These are phyloP conservation scores for Pseudomyrmex cubaensis DNA, from an alignment of 1,140 invertebrate species.

Conservation along the genomic window DNA sequence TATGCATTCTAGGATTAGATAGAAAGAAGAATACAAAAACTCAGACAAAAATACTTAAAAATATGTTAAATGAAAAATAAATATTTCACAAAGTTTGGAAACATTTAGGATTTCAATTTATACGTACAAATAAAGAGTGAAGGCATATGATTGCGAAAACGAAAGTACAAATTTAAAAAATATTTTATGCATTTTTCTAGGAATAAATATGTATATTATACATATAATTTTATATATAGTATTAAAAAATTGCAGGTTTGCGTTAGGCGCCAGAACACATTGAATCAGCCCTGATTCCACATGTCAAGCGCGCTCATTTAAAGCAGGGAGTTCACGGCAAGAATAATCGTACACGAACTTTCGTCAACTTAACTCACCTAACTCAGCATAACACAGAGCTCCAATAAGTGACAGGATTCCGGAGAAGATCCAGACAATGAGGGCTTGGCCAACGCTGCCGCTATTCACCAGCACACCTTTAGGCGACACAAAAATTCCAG, in stretches of 20 bases:
- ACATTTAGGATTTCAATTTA: too few species aligned
- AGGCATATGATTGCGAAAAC: too few species aligned
- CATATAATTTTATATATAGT: too few species aligned
- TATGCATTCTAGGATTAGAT: too few species aligned
- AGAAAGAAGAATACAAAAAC: too few species aligned
- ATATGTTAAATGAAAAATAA: too few species aligned
- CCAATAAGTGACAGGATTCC: constrained; percentile 95
- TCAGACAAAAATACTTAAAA: too few species aligned
- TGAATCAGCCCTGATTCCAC: not conserved
- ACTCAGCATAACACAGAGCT: constrained; percentile 97
- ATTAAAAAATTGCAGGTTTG: not conserved
- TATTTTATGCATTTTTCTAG: too few species aligned
- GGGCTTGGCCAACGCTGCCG: constrained; percentile 93
- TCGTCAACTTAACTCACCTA: constrained; percentile 86
- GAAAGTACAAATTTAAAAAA: too few species aligned
- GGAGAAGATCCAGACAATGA: constrained; percentile 95
- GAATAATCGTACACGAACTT: not conserved
- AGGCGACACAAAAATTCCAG: constrained; percentile 98
- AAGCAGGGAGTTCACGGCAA: not conserved
- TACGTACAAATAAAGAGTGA: too few species aligned
- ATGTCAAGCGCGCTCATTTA: constrained; percentile 9
- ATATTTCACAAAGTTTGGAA: too few species aligned
- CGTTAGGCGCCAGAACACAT: not conserved
- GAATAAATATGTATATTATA: too few species aligned
- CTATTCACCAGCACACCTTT: constrained; percentile 96